These are phyloP conservation scores for Leistus spinibarbis DNA, from an alignment of 2,888 invertebrate species.

Conservation along the genomic window DNA sequence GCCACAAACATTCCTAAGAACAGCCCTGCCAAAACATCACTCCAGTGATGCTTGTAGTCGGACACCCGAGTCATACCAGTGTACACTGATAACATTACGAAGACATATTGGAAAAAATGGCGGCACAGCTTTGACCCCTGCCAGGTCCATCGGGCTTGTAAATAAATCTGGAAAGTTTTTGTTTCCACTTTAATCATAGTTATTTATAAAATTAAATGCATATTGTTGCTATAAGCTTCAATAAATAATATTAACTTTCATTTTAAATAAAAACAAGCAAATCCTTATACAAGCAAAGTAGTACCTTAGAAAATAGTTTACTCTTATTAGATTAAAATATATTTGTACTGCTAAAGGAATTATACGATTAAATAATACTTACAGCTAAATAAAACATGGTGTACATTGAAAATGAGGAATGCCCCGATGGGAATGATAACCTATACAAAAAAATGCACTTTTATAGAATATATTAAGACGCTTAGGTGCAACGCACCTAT, in stretches of 20 bases:
- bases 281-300: too few species aligned
- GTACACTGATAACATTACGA: constrained; percentile 81
- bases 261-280: too few species aligned
- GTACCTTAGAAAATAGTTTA: too few species aligned
- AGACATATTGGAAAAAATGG: constrained; percentile 83
- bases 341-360: too few species aligned
- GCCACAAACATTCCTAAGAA: constrained; percentile 72
- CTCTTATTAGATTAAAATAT: too few species aligned
- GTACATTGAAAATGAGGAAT: constrained; percentile 87
- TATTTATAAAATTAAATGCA: not conserved
- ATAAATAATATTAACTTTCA: too few species aligned
- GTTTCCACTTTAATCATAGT: constrained; percentile 2
- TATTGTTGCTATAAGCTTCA: not conserved
- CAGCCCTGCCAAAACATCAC: constrained; percentile 89
- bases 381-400: constrained; percentile 86
- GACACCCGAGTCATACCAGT: constrained; percentile 90
- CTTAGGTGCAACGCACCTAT: too few species aligned
- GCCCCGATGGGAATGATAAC: constrained; percentile 90
- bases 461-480: too few species aligned
- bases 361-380: constrained; percentile 56
- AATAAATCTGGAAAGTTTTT: constrained; percentile 70
- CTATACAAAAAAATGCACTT: constrained; percentile 56
- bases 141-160: constrained; percentile 85
- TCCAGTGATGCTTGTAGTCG: constrained; percentile 98
- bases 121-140: constrained; percentile 78